phyloP scores from a whole-genome alignment of 2,113 vertebrate genomes.

The Eclectus roratus region DNA sequence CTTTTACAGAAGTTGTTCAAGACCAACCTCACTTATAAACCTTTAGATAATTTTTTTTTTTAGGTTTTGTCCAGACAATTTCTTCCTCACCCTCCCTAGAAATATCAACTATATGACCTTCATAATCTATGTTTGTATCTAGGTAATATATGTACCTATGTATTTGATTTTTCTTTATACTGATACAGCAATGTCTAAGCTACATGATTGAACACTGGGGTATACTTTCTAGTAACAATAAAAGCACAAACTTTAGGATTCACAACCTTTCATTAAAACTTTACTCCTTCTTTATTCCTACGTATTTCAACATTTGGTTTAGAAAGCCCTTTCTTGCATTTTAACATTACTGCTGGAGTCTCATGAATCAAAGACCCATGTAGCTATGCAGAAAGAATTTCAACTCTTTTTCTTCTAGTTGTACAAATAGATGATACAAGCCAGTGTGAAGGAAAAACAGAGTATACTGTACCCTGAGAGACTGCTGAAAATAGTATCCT shows the following conservation, averaged over 20 bases:
- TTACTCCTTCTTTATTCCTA: neutral
- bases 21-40: neutral
- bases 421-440: neutral
- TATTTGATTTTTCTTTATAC: neutral
- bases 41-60: neutral
- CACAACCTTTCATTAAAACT: neutral
- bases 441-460: neutral
- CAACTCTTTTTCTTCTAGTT: neutral
- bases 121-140: neutral
- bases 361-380: neutral
- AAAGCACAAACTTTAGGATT: neutral
- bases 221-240: neutral
- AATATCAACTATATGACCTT: neutral
- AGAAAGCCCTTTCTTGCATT: neutral
- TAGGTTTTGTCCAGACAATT: neutral
- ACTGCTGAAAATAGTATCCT: neutral
- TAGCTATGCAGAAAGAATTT: neutral
- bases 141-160: neutral
- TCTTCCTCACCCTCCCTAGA: neutral
- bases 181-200: neutral
- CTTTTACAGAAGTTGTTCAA: neutral
- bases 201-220: neutral
- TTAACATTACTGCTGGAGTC: neutral
- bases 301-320: neutral
- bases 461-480: neutral